A percentile compares a stretch with the other conserved stretches of the same genome.
These are phyloP conservation scores for Uloborus plumipes DNA, from an alignment of 2,888 invertebrate species.

Conservation along the genomic window DNA sequence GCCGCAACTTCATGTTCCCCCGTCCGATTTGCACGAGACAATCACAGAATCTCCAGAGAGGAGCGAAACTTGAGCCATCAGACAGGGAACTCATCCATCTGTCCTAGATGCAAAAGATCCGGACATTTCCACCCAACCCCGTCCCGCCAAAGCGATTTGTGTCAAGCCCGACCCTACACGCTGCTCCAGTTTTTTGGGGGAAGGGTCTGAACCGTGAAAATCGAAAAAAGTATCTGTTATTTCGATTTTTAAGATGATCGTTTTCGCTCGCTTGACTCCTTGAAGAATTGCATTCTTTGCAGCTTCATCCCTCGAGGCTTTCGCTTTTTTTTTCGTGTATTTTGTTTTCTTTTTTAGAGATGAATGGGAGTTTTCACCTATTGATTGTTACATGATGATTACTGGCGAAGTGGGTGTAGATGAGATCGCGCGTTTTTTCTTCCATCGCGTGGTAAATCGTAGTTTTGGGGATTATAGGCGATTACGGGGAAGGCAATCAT, in stretches of 20 bases:
- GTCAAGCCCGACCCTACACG: constrained; percentile 48
- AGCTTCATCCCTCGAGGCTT: not conserved
- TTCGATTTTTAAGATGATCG: constrained; percentile 6
- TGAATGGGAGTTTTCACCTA: constrained; percentile 9
- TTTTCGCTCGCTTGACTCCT: constrained; percentile 37
- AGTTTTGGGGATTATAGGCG: too few relatives aligned
- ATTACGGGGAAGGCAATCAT: too few relatives aligned
- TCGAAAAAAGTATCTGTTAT: constrained; percentile 2
- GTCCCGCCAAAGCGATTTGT: constrained; percentile 33
- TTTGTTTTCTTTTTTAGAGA: constrained; percentile 1
- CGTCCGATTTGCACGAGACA: not conserved
- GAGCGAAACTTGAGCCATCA: constrained; percentile 8
- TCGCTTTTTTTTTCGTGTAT: not conserved
- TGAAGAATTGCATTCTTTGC: not conserved
- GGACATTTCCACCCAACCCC: constrained; percentile 24
- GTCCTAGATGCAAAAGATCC: constrained; percentile 24
- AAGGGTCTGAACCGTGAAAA: constrained; percentile 21
- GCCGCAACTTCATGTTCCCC: constrained; percentile 18
- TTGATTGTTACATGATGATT: not conserved
- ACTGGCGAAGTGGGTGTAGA: not conserved
- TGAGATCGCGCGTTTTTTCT: not conserved
- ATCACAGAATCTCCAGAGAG: not conserved
- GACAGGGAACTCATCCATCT: constrained; percentile 10
- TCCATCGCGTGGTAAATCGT: too few relatives aligned
- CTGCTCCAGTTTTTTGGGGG: constrained; percentile 22